These are phyloP conservation scores for Nymphalis urticae DNA, from an alignment of 2,888 invertebrate species.

Conservation along the genomic window DNA sequence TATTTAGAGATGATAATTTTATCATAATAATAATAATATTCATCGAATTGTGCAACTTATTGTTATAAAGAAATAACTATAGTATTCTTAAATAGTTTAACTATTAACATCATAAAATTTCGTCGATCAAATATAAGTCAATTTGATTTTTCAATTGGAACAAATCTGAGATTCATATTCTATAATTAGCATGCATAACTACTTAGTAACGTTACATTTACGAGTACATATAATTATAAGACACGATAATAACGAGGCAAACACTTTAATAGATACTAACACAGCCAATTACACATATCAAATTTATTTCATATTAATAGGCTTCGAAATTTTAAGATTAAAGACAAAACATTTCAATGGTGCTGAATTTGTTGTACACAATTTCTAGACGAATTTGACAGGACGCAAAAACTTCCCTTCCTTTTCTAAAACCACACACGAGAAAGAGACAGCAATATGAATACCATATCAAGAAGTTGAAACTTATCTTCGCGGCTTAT, in stretches of 20 bases:
- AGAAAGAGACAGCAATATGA: too few relatives aligned
- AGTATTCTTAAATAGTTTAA: background rate
- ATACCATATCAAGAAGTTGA: too few relatives aligned
- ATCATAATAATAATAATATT: constrained; percentile 15
- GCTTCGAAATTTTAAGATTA: constrained; percentile 1
- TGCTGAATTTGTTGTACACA: too few relatives aligned
- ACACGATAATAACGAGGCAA: constrained; percentile 24
- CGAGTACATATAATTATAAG: constrained; percentile 8
- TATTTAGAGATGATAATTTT: too few relatives aligned
- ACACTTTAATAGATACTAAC: constrained; percentile 28
- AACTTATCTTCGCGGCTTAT: too few relatives aligned
- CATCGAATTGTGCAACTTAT: constrained; percentile 33
- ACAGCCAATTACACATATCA: constrained; percentile 40
- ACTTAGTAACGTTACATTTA: background rate
- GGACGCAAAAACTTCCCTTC: too few relatives aligned
- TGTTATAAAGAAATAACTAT: background rate
- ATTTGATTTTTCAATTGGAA: constrained; percentile 8
- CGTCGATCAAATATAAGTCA: background rate
- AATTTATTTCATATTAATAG: constrained; percentile 17
- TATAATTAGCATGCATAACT: constrained; percentile 23
- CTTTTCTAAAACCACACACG: background rate
- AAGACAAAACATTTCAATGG: constrained; percentile 4
- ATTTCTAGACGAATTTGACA: too few relatives aligned
- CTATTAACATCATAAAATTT: constrained; percentile 6
- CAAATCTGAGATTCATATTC: constrained; percentile 8